Base-by-base conservation (phyloP, 2,888 invertebrate species). In the Lithophane leautieri region DNA sequence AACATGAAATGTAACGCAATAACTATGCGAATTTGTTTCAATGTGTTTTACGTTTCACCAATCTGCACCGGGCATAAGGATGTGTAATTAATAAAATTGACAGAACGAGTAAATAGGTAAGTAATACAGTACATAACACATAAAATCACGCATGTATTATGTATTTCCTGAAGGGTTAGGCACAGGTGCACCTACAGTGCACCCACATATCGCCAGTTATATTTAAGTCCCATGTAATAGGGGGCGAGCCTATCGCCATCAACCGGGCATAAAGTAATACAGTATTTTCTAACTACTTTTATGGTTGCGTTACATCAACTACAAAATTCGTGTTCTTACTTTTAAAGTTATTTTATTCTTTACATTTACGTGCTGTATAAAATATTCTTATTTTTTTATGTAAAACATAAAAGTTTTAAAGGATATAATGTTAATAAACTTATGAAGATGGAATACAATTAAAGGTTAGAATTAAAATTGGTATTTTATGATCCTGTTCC, bases 321-420 rank as follows among this genome's bases (percentile, higher is more conserved):
- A 84, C 77, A 61, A 82, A 85, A 86, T 85, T 86, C 84, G 82
- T 85, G 82, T 81, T 78, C 50, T 67, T 67, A 77, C n/a, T 58
- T 52, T 52, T 58, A 65, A 54, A 63, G 14, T 71, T 54, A 73
- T 71, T 75, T 47, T 60, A 60, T 73, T 42, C 12, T 47, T 68
- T 62, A 72, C 63, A 71, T 70, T 68, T 62, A 61, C 54, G 81
- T 83, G 75, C 77, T 65, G 63, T 83, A 70, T 69, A 83, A 81
- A 78, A 76, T 76, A 79, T 68, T 65, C 50, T 56, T 73, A 73
- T 62, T 71, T 58, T 70, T 76, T 58, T 72, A 79, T 3, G 12
- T 42, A 40, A 14, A 54, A 56, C 14, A 25, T 61, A 54, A 6
- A 56, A 47, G n/a, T 63, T n/a, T 47, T 44, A 66, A 67, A 70